phyloP scores from a whole-genome alignment of 2,888 invertebrate species.

The Sphaerophoria rueppellii region DNA sequence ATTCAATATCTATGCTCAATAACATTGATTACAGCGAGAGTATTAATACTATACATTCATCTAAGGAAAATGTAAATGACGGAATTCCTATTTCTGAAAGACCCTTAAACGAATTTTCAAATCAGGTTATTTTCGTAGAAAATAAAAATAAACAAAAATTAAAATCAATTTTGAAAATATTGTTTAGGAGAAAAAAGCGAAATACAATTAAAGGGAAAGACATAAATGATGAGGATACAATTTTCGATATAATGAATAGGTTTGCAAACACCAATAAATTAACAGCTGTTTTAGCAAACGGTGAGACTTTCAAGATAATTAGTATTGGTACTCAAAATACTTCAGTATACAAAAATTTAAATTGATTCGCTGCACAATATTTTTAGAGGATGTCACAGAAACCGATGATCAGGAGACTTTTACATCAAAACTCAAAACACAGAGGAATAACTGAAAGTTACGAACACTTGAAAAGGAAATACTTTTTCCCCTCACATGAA shows the following conservation, averaged over 20 bases:
- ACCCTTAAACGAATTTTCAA: too few species aligned
- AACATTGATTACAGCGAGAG: not conserved
- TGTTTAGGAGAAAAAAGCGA: conserved; percentile 19
- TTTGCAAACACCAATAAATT: conserved; percentile 29
- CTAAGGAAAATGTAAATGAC: too few species aligned
- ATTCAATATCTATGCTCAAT: conserved; percentile 3
- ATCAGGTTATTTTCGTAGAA: too few species aligned
- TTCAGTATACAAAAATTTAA: too few species aligned
- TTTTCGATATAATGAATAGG: not conserved
- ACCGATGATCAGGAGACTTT: too few species aligned
- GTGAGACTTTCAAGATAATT: conserved; percentile 40
- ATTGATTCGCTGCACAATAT: too few species aligned
- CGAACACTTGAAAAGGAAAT: too few species aligned
- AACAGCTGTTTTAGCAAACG: too few species aligned
- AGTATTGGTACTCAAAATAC: conserved; percentile 32
- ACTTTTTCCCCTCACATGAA: not conserved
- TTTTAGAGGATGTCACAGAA: too few species aligned
- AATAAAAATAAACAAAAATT: not conserved
- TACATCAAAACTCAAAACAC: too few species aligned
- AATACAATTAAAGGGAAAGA: not conserved
- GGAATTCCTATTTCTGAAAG: too few species aligned
- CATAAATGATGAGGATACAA: not conserved
- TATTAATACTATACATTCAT: not conserved
- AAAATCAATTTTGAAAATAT: conserved; percentile 11
- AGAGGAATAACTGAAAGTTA: too few species aligned